Conservation (phyloP, 2,888 invertebrate species). For the Dryococelus australis region DNA sequence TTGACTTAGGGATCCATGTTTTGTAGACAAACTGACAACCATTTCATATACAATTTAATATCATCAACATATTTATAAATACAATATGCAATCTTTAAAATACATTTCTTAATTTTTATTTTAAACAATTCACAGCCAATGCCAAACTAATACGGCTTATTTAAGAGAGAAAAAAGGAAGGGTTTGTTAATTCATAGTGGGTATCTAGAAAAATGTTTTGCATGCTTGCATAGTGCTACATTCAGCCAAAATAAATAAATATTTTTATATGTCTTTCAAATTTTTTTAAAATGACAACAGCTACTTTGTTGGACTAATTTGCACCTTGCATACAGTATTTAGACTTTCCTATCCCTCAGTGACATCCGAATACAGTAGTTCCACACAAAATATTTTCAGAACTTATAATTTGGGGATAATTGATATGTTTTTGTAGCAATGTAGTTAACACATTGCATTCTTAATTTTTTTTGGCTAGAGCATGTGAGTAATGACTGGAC, state of each 20-base stretch:
- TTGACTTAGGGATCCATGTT: not conserved
- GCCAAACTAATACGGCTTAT: constrained; percentile 3
- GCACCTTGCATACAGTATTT: not conserved
- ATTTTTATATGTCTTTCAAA: not conserved
- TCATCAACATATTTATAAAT: not conserved
- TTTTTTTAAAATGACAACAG: not conserved
- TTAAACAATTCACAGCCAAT: constrained; percentile 16
- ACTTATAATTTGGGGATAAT: not conserved
- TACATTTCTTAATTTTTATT: constrained; percentile 8
- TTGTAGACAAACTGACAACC: not conserved
- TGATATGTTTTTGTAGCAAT: not conserved
- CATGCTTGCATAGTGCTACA: not conserved
- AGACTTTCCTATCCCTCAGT: not conserved
- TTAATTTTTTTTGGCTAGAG: no score
- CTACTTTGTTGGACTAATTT: not conserved
- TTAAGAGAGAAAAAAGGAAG: not conserved
- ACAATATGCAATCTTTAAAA: constrained; percentile 16
- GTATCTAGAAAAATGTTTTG: not conserved
- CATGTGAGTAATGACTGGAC: no score
- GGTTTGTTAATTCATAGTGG: not conserved
- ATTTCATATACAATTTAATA: constrained; percentile 7
- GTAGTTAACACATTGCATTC: no score
- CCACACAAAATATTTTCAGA: not conserved
- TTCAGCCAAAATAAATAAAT: not conserved
- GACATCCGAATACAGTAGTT: not conserved